phyloP scores from a whole-genome alignment of 1,140 invertebrate species.

The Phenacoccus solenopsis region DNA sequence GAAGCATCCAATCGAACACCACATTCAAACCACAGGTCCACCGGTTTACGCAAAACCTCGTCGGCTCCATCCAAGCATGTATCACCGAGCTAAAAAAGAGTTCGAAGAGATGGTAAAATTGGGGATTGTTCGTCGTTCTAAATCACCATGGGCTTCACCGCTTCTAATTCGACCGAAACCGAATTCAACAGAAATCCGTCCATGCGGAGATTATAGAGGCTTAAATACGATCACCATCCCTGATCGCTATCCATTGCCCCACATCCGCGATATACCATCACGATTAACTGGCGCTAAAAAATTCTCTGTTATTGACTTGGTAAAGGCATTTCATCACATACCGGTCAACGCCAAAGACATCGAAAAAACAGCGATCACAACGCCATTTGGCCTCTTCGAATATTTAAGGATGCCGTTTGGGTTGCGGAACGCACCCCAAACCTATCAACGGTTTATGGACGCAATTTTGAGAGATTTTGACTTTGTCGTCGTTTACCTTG shows the following conservation, averaged over 20 bases:
- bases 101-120: conserved; percentile 21
- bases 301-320: conserved; percentile 38
- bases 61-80: neutral
- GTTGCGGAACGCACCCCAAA: conserved; percentile 32
- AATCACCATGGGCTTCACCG: conserved; percentile 35
- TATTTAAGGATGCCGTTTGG: conserved; percentile 33
- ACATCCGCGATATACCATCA: conserved; percentile 30
- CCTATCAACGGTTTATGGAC: conserved; percentile 40
- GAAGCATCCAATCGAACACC: conserved; percentile 9
- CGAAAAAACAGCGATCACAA: conserved; percentile 32
- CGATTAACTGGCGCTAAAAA: conserved; percentile 31
- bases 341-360: conserved; percentile 30
- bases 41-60: conserved; percentile 7
- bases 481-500: conserved; percentile 31
- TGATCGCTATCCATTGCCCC: conserved; percentile 34
- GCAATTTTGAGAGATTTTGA: conserved; percentile 30
- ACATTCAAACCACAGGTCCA: neutral
- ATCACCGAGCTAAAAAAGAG: neutral
- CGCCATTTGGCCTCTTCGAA: conserved; percentile 32
- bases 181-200: conserved; percentile 27
- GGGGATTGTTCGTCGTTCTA: conserved; percentile 32
- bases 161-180: conserved; percentile 34
- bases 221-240: conserved; percentile 32
- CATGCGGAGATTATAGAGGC: conserved; percentile 35
- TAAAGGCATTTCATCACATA: conserved; percentile 37